Base-by-base conservation (phyloP, 1,140 invertebrate species). In the Gryllus bimaculatus region DNA sequence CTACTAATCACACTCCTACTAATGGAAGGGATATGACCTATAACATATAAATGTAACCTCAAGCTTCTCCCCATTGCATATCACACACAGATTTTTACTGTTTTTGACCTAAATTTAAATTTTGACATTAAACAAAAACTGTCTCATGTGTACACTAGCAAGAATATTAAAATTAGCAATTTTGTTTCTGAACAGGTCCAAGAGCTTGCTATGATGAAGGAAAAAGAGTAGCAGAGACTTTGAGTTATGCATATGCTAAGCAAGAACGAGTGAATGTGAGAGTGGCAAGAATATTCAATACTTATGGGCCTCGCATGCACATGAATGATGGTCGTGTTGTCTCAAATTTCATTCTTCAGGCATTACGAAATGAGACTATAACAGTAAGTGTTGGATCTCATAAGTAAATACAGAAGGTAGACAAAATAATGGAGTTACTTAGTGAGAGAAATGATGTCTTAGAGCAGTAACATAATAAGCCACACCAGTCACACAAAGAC, bases 241-340 rank as follows among this genome's bases (percentile, higher is more conserved):
- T 99, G 48, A 96, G 95, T 81, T 98, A 99, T 86, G 97, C 98
- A 0, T 99, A 99, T 86, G 93, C 94, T 47, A 98, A 98, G 84
- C 97, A 99, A 86, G 97, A 99, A 85, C 94, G 95, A 75, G 94
- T 99, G 10, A 90, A 95, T 78, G 96, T 99, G 8, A 88, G 98
- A 81, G 97, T 99, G 47, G 98, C 98, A 0, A 89, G 98, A 81
- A 99, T 99, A 82, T 99, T 99, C 85, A 99, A 99, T 85, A 99
- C 98, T 0, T 99, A 98, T 86, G 98, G 98, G n/a, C 98, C 98
- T 0, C 87, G 98, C 84, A 99, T 99, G 98, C 97, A 99, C 84
- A 96, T 98, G 89, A 98, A 98, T 83, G 98, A 99, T 88, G 98
- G 98, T 8, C 88, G 98, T 74, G 98, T 99, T 7, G 98, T 99